Evolutionary conservation across 2,113 vertebrate genomes (phyloP).

Genomic region (Strix aluco): DNA sequence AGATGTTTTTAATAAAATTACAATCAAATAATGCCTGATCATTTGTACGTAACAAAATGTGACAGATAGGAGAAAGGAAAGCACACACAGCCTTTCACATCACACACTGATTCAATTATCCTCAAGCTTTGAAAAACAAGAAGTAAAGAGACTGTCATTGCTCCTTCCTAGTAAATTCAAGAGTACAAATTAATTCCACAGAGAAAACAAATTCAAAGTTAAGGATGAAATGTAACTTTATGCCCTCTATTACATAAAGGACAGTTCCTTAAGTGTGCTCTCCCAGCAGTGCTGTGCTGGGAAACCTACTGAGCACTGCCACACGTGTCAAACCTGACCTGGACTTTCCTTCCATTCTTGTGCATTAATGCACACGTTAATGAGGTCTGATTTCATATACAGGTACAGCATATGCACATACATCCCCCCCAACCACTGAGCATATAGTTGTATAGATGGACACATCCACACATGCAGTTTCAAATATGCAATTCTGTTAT

Average conservation of each 20-base stretch:
- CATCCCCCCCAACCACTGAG: background rate
- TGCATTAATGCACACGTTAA: background rate
- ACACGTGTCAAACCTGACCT: background rate
- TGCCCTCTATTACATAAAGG: background rate
- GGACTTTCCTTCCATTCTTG: constrained; percentile 2
- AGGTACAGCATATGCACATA: background rate
- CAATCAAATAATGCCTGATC: constrained; percentile 18
- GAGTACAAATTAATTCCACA: constrained; percentile 51
- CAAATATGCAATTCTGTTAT: background rate
- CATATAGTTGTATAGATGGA: background rate
- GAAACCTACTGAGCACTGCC: background rate
- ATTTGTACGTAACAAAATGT: constrained; percentile 4
- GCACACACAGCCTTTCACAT: background rate
- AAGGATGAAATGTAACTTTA: constrained; percentile 38
- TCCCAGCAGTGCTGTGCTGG: background rate
- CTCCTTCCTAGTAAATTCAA: constrained; percentile 42
- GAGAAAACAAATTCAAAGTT: constrained; percentile 45
- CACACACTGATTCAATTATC: constrained; percentile 55
- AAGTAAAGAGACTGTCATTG: constrained; percentile 12
- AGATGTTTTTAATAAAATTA: constrained; percentile 38
- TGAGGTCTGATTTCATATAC: constrained; percentile 1
- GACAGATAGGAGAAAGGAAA: constrained; percentile 20
- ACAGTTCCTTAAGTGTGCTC: background rate
- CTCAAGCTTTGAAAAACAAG: constrained; percentile 62
- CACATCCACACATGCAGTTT: background rate